Evolutionary conservation across 2,888 invertebrate species (phyloP).

Genomic region (Galerucella calmariensis): DNA sequence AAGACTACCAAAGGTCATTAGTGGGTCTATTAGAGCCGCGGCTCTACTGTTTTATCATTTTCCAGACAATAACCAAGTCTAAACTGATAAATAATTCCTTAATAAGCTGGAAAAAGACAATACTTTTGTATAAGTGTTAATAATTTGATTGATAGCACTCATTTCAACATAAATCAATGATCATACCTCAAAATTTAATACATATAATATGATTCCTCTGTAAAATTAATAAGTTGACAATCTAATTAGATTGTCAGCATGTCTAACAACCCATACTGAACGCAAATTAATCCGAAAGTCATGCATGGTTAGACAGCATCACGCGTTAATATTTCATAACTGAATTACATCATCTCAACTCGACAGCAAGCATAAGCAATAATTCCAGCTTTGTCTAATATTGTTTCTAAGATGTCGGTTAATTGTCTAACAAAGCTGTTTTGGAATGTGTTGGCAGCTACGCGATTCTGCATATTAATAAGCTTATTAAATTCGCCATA

Average conservation of each 20-base stretch:
- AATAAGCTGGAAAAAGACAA: too few species aligned
- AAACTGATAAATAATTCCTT: too few species aligned
- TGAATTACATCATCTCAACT: constrained; percentile 59
- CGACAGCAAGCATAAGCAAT: constrained; percentile 45
- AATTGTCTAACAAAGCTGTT: constrained; percentile 62
- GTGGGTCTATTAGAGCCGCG: too few species aligned
- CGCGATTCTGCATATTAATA: constrained; percentile 59
- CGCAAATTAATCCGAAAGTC: constrained; percentile 32
- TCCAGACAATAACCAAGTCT: too few species aligned
- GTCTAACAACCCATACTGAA: constrained; percentile 8
- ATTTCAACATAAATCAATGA: too few species aligned
- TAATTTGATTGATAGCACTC: too few species aligned
- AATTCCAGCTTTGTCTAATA: constrained; percentile 56
- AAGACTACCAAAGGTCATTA: too few species aligned
- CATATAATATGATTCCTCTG: background rate
- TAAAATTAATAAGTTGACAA: constrained; percentile 20
- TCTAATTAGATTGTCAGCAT: constrained; percentile 13
- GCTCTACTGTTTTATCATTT: too few species aligned
- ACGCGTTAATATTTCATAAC: constrained; percentile 62
- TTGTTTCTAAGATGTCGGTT: constrained; percentile 61
- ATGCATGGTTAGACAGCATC: constrained; percentile 47
- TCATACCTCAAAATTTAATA: too few species aligned
- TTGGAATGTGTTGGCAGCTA: constrained; percentile 53
- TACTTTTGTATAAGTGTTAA: too few species aligned
- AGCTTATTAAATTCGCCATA: constrained; percentile 60